phyloP scores from a whole-genome alignment of 2,797 vertebrate genomes.

The Centroberyx gerrardi region DNA sequence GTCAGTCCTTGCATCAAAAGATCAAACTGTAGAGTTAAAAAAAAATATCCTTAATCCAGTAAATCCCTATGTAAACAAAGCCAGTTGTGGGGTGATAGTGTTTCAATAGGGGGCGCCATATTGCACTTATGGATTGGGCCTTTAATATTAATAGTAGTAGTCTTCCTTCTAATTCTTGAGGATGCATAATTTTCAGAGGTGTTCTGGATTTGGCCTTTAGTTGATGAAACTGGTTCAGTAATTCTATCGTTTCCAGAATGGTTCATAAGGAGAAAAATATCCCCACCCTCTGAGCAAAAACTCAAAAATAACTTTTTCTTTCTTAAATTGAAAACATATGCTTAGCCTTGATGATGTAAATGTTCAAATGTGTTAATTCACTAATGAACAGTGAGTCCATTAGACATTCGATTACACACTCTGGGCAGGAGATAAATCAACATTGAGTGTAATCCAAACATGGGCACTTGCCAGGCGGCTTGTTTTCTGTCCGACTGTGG shows the following conservation, averaged over 20 bases:
- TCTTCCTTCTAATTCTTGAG: conserved; percentile 34
- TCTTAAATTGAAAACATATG: conserved; percentile 69
- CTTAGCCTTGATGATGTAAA: conserved; percentile 69
- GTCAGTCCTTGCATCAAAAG: too few species aligned
- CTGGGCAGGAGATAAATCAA: conserved; percentile 81
- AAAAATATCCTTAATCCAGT: too few species aligned
- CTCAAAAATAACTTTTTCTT: conserved; percentile 64
- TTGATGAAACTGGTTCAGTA: conserved; percentile 41
- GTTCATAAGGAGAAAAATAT: conserved; percentile 58
- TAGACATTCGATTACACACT: conserved; percentile 79
- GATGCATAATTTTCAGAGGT: conserved; percentile 28
- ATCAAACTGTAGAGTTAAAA: too few species aligned
- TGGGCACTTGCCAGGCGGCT: conserved; percentile 68
- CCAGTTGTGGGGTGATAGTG: too few species aligned
- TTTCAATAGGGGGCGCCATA: background rate
- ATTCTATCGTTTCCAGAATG: conserved; percentile 59
- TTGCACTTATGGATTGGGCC: conserved; percentile 5
- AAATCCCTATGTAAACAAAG: too few species aligned
- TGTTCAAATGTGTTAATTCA: conserved; percentile 78
- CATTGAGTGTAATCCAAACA: conserved; percentile 80
- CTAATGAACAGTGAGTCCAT: conserved; percentile 84
- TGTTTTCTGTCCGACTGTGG: conserved; percentile 82
- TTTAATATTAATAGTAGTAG: conserved; percentile 29
- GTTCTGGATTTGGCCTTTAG: conserved; percentile 53
- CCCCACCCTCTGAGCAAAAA: conserved; percentile 64